A percentile compares a stretch with the other conserved stretches of the same genome.
These are phyloP conservation scores for Tanypteryx hageni DNA, from an alignment of 2,888 invertebrate species.

Conservation along the genomic window DNA sequence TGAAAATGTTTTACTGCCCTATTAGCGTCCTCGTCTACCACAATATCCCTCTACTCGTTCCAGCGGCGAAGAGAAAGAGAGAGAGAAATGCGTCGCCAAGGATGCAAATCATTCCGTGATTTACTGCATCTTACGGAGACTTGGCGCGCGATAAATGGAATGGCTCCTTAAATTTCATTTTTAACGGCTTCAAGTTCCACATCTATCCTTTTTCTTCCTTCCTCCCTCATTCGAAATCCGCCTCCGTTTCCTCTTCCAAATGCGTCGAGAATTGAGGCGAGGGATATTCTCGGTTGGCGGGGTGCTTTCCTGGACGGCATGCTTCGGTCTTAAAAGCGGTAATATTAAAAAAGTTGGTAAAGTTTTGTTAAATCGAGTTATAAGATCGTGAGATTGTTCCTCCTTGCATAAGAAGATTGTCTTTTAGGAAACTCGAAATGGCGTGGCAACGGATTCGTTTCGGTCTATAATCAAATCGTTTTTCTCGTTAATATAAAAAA, in stretches of 20 bases:
- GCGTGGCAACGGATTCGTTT: too few relatives aligned
- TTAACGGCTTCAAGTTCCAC: conserved; percentile 19
- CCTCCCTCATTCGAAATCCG: not conserved
- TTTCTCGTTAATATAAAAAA: too few relatives aligned
- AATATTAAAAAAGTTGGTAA: too few relatives aligned
- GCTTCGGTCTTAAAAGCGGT: too few relatives aligned
- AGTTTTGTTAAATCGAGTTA: too few relatives aligned
- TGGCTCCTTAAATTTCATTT: conserved; percentile 38
- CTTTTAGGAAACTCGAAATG: too few relatives aligned
- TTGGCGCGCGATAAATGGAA: conserved; percentile 44
- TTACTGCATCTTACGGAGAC: conserved; percentile 36
- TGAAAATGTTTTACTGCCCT: conserved; percentile 15
- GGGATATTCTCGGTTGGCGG: not conserved
- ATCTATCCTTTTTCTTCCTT: conserved; percentile 12
- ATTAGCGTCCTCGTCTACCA: not conserved
- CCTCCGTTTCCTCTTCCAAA: not conserved
- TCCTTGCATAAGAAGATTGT: too few relatives aligned
- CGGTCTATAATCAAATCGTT: too few relatives aligned
- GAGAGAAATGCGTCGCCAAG: not conserved
- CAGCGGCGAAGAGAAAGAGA: not conserved
- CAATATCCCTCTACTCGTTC: not conserved
- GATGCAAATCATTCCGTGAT: conserved; percentile 58
- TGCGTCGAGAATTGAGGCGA: not conserved
- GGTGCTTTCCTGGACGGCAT: too few relatives aligned
- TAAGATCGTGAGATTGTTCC: too few relatives aligned